Percentiles rank a stretch among this genome's conserved stretches.
Evolutionary conservation across 2,888 invertebrate species (phyloP).

Genomic region (Oconnorella tubifera): DNA sequence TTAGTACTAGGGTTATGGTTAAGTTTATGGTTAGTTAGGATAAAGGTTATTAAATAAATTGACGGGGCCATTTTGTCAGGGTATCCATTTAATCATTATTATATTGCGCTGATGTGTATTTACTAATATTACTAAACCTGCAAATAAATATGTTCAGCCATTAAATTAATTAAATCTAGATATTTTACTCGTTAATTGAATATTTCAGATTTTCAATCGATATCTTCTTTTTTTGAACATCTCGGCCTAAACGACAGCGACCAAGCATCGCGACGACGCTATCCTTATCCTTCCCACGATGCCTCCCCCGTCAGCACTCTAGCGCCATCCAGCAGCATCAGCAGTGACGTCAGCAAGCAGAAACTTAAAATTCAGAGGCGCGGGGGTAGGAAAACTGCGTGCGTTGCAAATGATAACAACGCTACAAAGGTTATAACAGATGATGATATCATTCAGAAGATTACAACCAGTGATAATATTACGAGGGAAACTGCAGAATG

Average conservation of each 20-base stretch:
- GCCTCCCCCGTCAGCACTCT: neutral
- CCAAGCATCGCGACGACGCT: neutral
- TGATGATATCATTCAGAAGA: neutral
- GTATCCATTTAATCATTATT: too few relatives aligned
- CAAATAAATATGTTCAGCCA: too few relatives aligned
- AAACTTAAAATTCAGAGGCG: neutral
- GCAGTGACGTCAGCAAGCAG: neutral
- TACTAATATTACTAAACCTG: too few relatives aligned
- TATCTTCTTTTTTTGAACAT: conserved; percentile 11
- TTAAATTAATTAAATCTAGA: too few relatives aligned
- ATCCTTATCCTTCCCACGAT: neutral
- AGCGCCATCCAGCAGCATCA: neutral
- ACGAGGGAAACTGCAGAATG: neutral
- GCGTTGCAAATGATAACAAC: neutral
- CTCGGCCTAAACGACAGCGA: conserved; percentile 5
- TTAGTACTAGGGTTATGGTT: too few relatives aligned
- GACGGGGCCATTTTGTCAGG: too few relatives aligned
- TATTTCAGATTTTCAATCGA: conserved; percentile 17
- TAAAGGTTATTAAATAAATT: too few relatives aligned
- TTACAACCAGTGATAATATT: neutral
- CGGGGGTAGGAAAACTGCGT: neutral
- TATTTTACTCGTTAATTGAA: too few relatives aligned
- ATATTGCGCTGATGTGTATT: too few relatives aligned
- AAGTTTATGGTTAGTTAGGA: too few relatives aligned
- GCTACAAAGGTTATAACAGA: neutral